These are phyloP conservation scores for Edolisoma coerulescens DNA, from an alignment of 2,113 vertebrate species.

Conservation along the genomic window DNA sequence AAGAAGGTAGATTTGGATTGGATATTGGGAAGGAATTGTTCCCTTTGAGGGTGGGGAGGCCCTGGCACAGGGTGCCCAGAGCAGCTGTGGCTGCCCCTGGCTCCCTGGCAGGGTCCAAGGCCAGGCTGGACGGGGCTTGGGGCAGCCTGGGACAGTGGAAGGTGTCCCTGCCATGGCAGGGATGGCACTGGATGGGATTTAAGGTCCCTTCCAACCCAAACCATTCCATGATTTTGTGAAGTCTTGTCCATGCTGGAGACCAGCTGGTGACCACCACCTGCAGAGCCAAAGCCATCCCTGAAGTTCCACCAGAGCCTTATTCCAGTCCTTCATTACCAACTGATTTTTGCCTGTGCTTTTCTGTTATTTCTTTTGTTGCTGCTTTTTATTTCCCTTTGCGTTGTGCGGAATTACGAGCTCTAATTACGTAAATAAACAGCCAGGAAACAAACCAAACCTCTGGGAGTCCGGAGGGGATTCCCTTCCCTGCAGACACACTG, in stretches of 20 bases:
- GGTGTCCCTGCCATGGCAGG: neutral
- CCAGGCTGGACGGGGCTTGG: neutral
- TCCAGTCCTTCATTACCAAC: neutral
- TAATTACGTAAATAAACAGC: constrained; percentile 41
- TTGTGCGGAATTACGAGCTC: neutral
- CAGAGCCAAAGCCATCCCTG: neutral
- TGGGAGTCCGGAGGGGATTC: neutral
- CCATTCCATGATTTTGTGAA: neutral
- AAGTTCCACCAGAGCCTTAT: neutral
- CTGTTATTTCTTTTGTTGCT: neutral
- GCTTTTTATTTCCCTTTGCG: neutral
- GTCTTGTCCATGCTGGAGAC: neutral
- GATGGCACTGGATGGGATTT: rapidly evolving
- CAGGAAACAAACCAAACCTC: neutral
- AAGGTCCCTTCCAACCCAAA: neutral
- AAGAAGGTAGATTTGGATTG: rapidly evolving
- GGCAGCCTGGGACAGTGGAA: neutral
- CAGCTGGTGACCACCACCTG: neutral
- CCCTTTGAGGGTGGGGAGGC: rapidly evolving
- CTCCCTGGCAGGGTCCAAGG: neutral
- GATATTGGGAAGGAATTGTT: rapidly evolving
- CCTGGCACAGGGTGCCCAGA: neutral
- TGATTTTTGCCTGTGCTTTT: neutral
- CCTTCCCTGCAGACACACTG: neutral
- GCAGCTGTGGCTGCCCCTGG: neutral